These are phyloP conservation scores for Diabrotica undecimpunctata DNA, from an alignment of 1,140 invertebrate genomes.

Conservation along the genomic window DNA sequence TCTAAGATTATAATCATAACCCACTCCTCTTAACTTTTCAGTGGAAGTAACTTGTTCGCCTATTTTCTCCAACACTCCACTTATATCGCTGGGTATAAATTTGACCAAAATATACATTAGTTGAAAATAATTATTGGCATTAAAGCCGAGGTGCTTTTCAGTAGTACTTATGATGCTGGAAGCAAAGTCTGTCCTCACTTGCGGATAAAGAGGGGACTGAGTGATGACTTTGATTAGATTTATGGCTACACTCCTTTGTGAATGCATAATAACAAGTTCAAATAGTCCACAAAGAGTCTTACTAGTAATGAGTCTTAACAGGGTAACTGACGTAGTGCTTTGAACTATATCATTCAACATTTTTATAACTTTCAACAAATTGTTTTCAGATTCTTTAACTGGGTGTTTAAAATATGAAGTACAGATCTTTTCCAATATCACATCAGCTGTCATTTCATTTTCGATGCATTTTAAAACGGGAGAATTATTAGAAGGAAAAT, in stretches of 20 bases:
- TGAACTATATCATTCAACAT: conserved; percentile 34
- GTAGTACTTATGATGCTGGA: conserved; percentile 27
- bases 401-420: conserved; percentile 35
- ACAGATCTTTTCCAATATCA: conserved; percentile 40
- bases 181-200: conserved; percentile 29
- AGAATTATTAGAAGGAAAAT: conserved; percentile 36
- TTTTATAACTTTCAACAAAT: conserved; percentile 38
- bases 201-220: conserved; percentile 26
- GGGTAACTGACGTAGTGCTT: conserved; percentile 22
- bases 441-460: conserved; percentile 20
- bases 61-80: conserved; percentile 29
- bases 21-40: conserved; percentile 41
- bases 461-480: conserved; percentile 34
- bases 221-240: conserved; percentile 32
- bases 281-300: conserved; percentile 37
- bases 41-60: conserved; percentile 34
- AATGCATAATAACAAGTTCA: conserved; percentile 39
- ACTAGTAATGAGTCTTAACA: conserved; percentile 29
- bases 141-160: conserved; percentile 41
- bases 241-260: conserved; percentile 34
- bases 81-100: conserved; percentile 35
- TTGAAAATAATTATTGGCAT: conserved; percentile 42
- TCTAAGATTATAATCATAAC: conserved; percentile 42
- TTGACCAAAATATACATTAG: conserved; percentile 35
- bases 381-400: conserved; percentile 34